A percentile compares a stretch with the other conserved stretches of the same genome.
Conservation (phyloP, 2,888 invertebrate genomes). For the Patella depressa region DNA sequence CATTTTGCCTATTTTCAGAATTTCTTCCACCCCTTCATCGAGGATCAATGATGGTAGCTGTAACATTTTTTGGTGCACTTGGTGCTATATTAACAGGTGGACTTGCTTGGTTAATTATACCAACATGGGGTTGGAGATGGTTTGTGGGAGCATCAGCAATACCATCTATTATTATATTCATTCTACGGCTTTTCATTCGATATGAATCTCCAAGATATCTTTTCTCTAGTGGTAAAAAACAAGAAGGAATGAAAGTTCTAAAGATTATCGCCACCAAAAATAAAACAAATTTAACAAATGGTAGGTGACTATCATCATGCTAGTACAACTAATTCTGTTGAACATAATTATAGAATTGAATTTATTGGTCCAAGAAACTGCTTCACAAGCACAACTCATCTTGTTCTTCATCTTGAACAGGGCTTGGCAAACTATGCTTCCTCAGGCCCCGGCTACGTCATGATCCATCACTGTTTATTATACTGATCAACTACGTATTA, state of each 20-base stretch:
- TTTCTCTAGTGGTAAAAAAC: constrained; percentile 46
- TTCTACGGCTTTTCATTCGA: constrained; percentile 43
- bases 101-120: constrained; percentile 58
- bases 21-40: constrained; percentile 55
- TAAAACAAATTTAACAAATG: constrained; percentile 37
- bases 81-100: constrained; percentile 56
- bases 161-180: constrained; percentile 47
- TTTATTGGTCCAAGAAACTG: too few relatives aligned
- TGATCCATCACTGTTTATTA: too few relatives aligned
- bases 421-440: too few relatives aligned
- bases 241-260: constrained; percentile 46
- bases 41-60: constrained; percentile 54
- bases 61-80: constrained; percentile 62
- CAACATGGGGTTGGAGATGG: constrained; percentile 48
- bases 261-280: constrained; percentile 48
- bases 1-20: constrained; percentile 42
- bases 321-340: too few relatives aligned
- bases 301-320: constrained; percentile 24
- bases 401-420: too few relatives aligned
- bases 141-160: constrained; percentile 57
- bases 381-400: too few relatives aligned
- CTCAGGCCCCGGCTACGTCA: too few relatives aligned
- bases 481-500: too few relatives aligned
- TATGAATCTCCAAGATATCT: constrained; percentile 59
- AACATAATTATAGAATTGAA: too few relatives aligned